These are phyloP conservation scores for Branchellion lobata DNA, from an alignment of 2,888 invertebrate genomes.

Conservation along the genomic window DNA sequence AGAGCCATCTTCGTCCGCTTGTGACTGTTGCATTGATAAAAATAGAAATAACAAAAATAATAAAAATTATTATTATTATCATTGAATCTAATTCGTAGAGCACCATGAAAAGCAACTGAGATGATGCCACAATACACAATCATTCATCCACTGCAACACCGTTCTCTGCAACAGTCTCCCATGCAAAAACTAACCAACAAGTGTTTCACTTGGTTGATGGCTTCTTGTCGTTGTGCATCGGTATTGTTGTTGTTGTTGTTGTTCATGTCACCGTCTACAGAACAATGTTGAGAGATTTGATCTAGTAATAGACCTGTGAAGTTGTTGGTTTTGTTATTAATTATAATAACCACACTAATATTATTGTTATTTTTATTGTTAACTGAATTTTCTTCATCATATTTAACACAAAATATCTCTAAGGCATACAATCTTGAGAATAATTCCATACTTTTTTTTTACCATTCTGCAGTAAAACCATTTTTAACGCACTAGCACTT, in stretches of 20 bases:
- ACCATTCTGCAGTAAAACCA: no score
- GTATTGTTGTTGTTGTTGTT: conserved; percentile 13
- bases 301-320: conserved; percentile 17
- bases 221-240: conserved; percentile 14
- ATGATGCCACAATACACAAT: neutral
- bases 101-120: neutral
- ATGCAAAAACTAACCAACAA: neutral
- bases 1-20: conserved; percentile 25
- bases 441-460: no score
- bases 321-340: no score
- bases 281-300: conserved; percentile 24
- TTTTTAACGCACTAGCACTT: no score
- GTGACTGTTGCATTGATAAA: conserved; percentile 20
- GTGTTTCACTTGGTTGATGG: conserved; percentile 2
- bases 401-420: no score
- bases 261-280: conserved; percentile 25
- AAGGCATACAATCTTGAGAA: no score
- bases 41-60: neutral
- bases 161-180: neutral
- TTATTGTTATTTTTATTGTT: no score
- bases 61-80: neutral
- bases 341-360: no score
- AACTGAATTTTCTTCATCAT: no score
- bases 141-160: neutral
- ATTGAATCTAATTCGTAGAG: no score